Base-by-base conservation (phyloP, 2,888 invertebrate genomes). In the Arrhopalites spinosus region DNA sequence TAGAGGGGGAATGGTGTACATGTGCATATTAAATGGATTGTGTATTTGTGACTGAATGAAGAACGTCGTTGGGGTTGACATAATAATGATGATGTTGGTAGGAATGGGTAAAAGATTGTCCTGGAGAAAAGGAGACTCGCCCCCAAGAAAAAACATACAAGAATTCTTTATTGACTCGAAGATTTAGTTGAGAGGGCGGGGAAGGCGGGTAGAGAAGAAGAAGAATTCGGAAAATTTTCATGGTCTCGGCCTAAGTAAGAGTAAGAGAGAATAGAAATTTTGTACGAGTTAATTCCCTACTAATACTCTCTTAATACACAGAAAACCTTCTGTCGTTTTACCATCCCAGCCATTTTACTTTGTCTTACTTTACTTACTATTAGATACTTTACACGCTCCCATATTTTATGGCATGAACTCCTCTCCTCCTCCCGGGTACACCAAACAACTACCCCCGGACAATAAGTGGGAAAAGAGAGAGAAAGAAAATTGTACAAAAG, bases 291-390 rank as follows among this genome's bases (percentile, higher is more conserved):
- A 78, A 80, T 80, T 80, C 80, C 77, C 75, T 68, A 72, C 76
- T 80, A 80, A 80, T 80, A 80, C 80, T 80, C 80, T 80, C 78
- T 80, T 80, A 80, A 80, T 78, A 77, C 80, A 77, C 43, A 73
- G 56, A 76, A 73, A 68, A 73, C 73, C 73, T 45, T 50, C 43
- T 74, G 56, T 25, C 45, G 45, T 64, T 73, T 56, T 73, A 25
- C 73, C 59, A 20, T 59, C 59, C 11, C 20, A 59, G 20, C 59
- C 50, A 50, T 50, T n/a, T 50, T 50, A 50, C 50, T 43, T n/a
- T 66, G 17, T 43, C 30, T 30, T 66, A 66, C 66, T 66, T 66
- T 66, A 66, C 66, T 63, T 63, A 17, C 30, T 63, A 53, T 36
- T 36, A 36, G 36, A 36, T 23, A 63, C 29, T 66, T 66, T 66